Evolutionary conservation across 2,113 vertebrate species (phyloP).

Genomic region (Copsychus sechellarum): DNA sequence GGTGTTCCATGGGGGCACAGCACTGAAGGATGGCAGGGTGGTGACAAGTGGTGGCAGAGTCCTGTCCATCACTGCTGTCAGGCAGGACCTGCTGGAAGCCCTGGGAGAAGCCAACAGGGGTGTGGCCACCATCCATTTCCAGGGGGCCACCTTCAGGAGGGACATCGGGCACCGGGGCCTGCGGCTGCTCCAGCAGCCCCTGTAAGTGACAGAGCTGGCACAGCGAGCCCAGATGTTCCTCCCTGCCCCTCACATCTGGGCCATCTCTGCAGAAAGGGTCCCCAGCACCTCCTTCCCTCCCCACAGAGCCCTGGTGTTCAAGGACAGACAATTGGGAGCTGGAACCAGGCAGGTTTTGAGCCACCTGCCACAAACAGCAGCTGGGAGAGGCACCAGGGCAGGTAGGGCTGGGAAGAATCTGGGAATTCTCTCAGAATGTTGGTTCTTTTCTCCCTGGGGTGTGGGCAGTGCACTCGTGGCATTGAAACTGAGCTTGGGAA

Average conservation of each 20-base stretch:
- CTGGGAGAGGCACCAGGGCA: constrained; percentile 74
- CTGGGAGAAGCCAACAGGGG: constrained; percentile 79
- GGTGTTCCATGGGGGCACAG: constrained; percentile 87
- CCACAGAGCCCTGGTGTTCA: constrained; percentile 78
- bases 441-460: background rate
- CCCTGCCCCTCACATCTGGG: background rate
- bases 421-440: background rate
- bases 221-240: background rate
- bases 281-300: background rate
- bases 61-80: constrained; percentile 79
- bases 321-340: constrained; percentile 77
- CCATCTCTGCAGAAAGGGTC: background rate
- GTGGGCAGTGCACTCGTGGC: background rate
- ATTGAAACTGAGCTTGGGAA: background rate
- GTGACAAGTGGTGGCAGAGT: constrained; percentile 84
- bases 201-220: constrained; percentile 74
- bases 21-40: constrained; percentile 74
- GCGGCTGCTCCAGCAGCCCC: constrained; percentile 72
- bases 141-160: constrained; percentile 78
- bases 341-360: background rate
- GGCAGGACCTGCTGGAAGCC: constrained; percentile 76
- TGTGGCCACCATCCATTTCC: constrained; percentile 75
- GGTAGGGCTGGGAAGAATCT: constrained; percentile 66
- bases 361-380: constrained; percentile 69
- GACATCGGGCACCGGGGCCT: constrained; percentile 83